Evolutionary conservation across 2,888 invertebrate species (phyloP).

Genomic region (Amiota minor): DNA sequence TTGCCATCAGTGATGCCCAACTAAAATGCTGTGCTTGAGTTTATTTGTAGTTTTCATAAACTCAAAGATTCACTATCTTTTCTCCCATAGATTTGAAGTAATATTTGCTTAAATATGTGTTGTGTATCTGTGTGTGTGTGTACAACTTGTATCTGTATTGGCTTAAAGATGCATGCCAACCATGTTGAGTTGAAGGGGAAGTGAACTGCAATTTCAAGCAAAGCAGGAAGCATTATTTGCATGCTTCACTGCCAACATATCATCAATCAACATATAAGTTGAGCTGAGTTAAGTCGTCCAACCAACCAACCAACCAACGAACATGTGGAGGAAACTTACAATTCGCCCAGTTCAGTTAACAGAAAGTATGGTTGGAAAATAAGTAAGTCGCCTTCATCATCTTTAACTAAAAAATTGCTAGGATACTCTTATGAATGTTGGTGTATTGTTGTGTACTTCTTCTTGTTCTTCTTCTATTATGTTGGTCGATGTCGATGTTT

Average conservation of each 20-base stretch:
- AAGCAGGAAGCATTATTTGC: slow-evolving; percentile 43
- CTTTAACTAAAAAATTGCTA: neutral
- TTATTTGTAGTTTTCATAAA: slow-evolving; percentile 48
- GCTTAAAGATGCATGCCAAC: slow-evolving; percentile 3
- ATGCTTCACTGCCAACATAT: slow-evolving; percentile 45
- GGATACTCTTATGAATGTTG: neutral
- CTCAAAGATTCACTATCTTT: slow-evolving; percentile 30
- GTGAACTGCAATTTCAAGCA: neutral
- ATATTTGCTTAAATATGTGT: neutral
- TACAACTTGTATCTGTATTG: neutral
- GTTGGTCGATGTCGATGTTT: neutral
- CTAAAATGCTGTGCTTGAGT: slow-evolving; percentile 32
- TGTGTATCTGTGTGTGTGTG: neutral
- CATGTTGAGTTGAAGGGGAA: neutral
- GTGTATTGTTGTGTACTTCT: neutral
- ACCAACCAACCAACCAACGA: neutral
- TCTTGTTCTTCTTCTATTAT: neutral
- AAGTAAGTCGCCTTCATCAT: neutral
- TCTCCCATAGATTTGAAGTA: neutral
- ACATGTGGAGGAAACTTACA: neutral
- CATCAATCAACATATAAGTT: slow-evolving; percentile 54
- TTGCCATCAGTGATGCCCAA: slow-evolving; percentile 39
- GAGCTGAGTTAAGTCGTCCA: slow-evolving; percentile 2
- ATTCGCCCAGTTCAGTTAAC: neutral
- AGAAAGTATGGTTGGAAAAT: too few species aligned